phyloP scores from a whole-genome alignment of 1,140 invertebrate species.

The Wasmannia auropunctata region DNA sequence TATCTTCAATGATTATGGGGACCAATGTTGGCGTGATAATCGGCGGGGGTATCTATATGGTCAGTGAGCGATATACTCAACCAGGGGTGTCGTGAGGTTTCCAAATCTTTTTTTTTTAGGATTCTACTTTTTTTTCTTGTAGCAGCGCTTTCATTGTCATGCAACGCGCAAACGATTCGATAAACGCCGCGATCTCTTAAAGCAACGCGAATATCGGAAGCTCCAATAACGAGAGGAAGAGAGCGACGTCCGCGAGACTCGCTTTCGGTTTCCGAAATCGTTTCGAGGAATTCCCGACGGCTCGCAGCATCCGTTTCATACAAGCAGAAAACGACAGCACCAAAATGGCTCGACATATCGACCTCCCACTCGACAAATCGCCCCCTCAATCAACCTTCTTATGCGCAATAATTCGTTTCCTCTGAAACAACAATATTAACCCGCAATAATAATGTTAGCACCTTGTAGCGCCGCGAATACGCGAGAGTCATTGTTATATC shows the following conservation, averaged over 20 bases:
- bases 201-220: background rate
- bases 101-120: background rate
- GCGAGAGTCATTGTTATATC: constrained; percentile 74
- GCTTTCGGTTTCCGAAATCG: background rate
- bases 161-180: constrained; percentile 6
- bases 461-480: constrained; percentile 47
- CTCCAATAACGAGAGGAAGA: background rate
- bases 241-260: constrained; percentile 20
- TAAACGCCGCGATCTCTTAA: background rate
- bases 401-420: constrained; percentile 60
- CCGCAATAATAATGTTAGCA: constrained; percentile 67
- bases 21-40: constrained; percentile 13
- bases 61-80: constrained; percentile 28
- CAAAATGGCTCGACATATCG: constrained; percentile 54
- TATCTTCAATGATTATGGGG: constrained; percentile 43
- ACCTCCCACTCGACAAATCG: constrained; percentile 34
- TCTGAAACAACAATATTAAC: constrained; percentile 65
- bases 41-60: constrained; percentile 12
- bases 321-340: constrained; percentile 30
- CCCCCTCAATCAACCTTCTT: constrained; percentile 32
- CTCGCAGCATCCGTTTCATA: constrained; percentile 37
- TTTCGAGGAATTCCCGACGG: constrained; percentile 22
- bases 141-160: background rate
- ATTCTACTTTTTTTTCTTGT: constrained; percentile 2
- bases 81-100: constrained; percentile 21